Percentiles rank a stretch among this genome's conserved stretches.
Conservation (phyloP, 2,888 invertebrate genomes). For the Macrosiphum euphorbiae region DNA sequence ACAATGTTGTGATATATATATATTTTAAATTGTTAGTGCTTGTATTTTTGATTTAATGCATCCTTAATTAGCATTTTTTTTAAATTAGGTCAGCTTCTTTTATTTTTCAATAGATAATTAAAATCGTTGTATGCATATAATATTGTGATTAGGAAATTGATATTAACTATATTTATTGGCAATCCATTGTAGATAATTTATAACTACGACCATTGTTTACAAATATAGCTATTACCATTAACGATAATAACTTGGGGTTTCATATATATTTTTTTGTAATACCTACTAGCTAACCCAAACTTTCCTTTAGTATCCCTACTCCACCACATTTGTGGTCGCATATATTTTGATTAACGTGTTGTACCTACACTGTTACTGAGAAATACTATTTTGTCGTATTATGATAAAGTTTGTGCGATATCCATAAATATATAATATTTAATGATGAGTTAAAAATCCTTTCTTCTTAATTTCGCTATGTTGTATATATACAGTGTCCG, state of each 20-base stretch:
- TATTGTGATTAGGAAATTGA: background rate
- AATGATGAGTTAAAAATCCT: too few relatives aligned
- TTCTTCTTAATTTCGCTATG: too few relatives aligned
- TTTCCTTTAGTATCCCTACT: background rate
- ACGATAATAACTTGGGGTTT: background rate
- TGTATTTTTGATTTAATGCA: background rate
- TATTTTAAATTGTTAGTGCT: background rate
- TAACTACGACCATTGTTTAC: background rate
- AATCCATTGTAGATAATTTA: background rate
- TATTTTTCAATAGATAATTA: background rate
- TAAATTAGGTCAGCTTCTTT: background rate
- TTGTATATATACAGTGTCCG: too few relatives aligned
- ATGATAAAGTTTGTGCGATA: too few relatives aligned
- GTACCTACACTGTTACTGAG: too few relatives aligned
- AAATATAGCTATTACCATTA: background rate
- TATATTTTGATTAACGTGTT: background rate
- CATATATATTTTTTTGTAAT: background rate
- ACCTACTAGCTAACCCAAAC: background rate
- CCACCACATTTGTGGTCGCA: background rate
- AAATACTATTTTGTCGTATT: too few relatives aligned
- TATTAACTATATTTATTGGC: background rate
- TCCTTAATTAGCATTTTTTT: background rate
- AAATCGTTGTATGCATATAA: background rate
- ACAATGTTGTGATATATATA: background rate
- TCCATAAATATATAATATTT: too few relatives aligned